phyloP scores from a whole-genome alignment of 2,888 invertebrate genomes.

The Caenorhabditis auriculariae region DNA sequence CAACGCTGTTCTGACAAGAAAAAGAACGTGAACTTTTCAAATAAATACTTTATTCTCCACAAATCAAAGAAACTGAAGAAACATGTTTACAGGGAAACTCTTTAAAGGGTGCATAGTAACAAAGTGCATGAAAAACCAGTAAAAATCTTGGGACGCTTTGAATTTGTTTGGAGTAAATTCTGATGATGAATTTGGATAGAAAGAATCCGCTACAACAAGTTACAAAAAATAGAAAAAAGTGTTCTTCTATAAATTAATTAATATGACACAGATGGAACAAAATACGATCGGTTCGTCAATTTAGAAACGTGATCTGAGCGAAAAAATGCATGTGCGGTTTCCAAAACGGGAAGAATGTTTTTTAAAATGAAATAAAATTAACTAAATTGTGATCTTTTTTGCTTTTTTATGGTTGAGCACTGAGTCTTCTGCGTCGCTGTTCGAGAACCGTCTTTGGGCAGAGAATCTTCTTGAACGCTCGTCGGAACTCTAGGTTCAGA shows the following conservation, averaged over 20 bases:
- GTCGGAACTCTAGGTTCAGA: conserved; percentile 61
- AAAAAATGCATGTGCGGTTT: too few relatives aligned
- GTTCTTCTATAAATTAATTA: neutral
- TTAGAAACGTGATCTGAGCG: neutral
- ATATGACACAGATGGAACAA: neutral
- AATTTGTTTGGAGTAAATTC: too few relatives aligned
- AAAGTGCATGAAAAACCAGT: too few relatives aligned
- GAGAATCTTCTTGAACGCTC: conserved; percentile 62
- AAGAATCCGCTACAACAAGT: neutral
- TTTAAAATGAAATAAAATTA: neutral
- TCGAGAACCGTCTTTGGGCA: conserved; percentile 56
- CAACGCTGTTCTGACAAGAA: too few relatives aligned
- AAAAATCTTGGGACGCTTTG: too few relatives aligned
- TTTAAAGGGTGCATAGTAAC: too few relatives aligned
- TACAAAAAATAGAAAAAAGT: too few relatives aligned
- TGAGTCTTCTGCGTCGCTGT: conserved; percentile 34
- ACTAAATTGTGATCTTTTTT: neutral
- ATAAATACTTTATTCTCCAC: too few relatives aligned
- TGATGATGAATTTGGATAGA: neutral
- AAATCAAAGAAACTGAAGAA: too few relatives aligned
- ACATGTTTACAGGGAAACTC: too few relatives aligned
- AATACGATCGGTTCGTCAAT: neutral
- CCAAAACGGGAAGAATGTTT: too few relatives aligned
- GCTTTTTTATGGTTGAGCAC: conserved; percentile 30
- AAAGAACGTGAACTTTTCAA: too few relatives aligned